Conservation (phyloP, 2,113 vertebrate genomes). For the Bubo bubo region DNA sequence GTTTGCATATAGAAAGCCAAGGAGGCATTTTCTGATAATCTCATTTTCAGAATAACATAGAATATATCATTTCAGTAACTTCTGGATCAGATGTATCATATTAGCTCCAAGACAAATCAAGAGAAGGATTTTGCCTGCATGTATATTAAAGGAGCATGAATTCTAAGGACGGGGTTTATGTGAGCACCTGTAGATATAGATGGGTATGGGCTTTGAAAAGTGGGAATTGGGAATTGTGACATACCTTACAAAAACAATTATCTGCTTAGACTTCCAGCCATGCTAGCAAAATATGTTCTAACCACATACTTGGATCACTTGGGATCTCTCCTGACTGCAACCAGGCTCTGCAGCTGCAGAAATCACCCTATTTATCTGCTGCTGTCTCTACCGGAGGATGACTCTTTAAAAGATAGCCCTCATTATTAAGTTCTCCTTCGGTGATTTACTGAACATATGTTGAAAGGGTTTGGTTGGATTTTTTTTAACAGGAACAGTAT, state of each 20-base stretch:
- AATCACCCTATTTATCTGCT: neutral
- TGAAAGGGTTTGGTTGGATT: neutral
- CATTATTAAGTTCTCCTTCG: neutral
- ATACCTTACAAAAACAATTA: neutral
- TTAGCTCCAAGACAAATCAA: neutral
- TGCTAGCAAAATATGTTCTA: neutral
- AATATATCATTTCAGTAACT: neutral
- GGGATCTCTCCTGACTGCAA: neutral
- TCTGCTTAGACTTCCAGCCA: neutral
- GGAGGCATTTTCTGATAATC: neutral
- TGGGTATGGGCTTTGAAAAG: neutral
- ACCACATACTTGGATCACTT: neutral
- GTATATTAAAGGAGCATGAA: neutral
- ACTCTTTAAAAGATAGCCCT: neutral
- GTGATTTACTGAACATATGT: neutral
- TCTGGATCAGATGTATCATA: neutral
- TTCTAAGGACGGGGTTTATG: neutral
- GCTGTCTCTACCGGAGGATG: neutral
- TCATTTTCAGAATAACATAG: neutral
- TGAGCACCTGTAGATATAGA: neutral
- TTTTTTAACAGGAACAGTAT: neutral
- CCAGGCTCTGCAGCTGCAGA: neutral
- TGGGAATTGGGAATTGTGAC: neutral
- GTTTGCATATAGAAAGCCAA: neutral
- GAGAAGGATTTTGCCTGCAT: neutral